phyloP scores from a whole-genome alignment of 2,797 vertebrate species.

The Enteromius mattozi region DNA sequence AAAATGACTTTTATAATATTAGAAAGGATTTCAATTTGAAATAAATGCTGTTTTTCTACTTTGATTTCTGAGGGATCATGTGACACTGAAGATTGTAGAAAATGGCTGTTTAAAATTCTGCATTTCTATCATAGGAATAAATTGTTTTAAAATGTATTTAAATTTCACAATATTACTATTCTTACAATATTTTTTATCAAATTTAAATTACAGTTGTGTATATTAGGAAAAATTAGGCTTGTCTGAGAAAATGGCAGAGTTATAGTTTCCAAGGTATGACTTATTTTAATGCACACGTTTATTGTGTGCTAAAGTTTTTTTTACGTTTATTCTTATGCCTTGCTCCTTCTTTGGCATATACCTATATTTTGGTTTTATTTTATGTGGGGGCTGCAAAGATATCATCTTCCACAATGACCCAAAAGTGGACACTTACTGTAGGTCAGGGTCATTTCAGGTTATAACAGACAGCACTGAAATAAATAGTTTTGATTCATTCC shows the following conservation, averaged over 20 bases:
- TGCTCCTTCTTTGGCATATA: neutral
- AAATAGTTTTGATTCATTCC: slow-evolving; percentile 8
- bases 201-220: neutral
- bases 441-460: slow-evolving; percentile 8
- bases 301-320: neutral
- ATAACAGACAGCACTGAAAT: slow-evolving; percentile 22
- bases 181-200: neutral
- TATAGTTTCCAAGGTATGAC: neutral
- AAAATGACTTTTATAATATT: neutral
- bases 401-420: neutral
- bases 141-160: neutral
- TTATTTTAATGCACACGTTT: neutral
- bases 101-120: neutral
- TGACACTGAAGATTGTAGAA: neutral
- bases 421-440: slow-evolving; percentile 3
- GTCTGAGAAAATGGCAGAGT: neutral
- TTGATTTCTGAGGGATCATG: neutral
- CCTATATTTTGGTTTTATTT: slow-evolving; percentile 14
- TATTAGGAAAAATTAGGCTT: neutral
- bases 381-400: neutral
- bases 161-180: neutral
- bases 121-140: neutral
- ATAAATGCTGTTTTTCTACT: neutral
- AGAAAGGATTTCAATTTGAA: neutral
- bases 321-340: neutral